Conservation (phyloP, 2,797 vertebrate species). For the Chiroxiphia lanceolata region DNA sequence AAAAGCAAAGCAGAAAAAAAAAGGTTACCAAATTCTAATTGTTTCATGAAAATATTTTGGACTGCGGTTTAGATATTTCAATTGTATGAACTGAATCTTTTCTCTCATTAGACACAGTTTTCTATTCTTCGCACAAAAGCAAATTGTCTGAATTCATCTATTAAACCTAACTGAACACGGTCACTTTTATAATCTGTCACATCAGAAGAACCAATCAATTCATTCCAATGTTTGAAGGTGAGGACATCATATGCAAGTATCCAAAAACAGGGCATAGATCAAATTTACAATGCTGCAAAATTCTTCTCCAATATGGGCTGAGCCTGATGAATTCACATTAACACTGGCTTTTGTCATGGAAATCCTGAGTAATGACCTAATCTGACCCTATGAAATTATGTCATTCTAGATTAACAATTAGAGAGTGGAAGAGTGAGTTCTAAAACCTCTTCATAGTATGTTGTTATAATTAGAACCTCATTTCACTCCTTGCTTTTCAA, state of each 20-base stretch:
- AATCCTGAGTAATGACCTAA: background rate
- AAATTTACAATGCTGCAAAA: background rate
- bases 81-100: background rate
- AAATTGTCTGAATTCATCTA: background rate
- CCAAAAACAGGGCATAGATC: background rate
- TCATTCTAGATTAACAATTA: background rate
- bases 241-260: background rate
- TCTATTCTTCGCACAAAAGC: background rate
- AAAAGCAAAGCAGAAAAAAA: background rate
- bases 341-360: background rate
- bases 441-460: background rate
- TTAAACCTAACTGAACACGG: rapidly evolving
- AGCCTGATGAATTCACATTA: background rate
- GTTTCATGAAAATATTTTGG: background rate
- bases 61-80: background rate
- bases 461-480: background rate
- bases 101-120: background rate
- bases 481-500: background rate
- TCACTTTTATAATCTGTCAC: background rate
- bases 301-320: background rate
- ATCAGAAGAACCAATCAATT: background rate
- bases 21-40: background rate
- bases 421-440: background rate
- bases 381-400: background rate
- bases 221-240: background rate